Conservation (phyloP, 2,113 vertebrate genomes). For the Microcebus tavaratra region DNA sequence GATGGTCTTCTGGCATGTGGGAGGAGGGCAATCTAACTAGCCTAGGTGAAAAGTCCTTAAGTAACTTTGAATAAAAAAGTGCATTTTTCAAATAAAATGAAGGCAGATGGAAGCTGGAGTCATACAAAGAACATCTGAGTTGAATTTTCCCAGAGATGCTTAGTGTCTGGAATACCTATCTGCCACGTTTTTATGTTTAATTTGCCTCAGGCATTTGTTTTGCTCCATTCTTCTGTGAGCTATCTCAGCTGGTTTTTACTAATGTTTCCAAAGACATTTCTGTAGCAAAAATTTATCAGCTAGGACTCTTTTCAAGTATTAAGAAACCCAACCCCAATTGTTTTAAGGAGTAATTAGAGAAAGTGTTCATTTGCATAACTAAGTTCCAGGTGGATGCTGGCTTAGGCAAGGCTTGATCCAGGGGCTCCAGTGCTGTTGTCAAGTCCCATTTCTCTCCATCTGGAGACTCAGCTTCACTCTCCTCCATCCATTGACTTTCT, state of each 20-base stretch:
- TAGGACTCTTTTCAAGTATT: not conserved
- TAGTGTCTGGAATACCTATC: not conserved
- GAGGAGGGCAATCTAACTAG: not conserved
- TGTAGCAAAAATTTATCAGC: not conserved
- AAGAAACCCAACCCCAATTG: not conserved
- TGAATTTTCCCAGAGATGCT: conserved; percentile 28
- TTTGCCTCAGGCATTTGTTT: conserved; percentile 42
- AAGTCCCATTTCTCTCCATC: not conserved
- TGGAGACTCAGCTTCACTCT: not conserved
- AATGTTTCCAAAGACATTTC: not conserved
- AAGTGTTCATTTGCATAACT: not conserved
- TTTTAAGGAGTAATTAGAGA: not conserved
- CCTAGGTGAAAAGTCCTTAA: not conserved
- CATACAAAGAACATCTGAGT: not conserved
- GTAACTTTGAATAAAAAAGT: conserved; percentile 19
- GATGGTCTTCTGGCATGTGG: not conserved
- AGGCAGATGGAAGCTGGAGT: not conserved
- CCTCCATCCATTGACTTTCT: not conserved
- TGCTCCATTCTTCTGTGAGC: not conserved
- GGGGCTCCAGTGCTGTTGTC: not conserved
- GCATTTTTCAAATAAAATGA: conserved; percentile 28
- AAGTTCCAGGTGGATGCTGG: not conserved
- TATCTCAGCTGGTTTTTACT: conserved; percentile 37
- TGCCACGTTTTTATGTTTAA: conserved; percentile 36
- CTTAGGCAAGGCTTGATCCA: not conserved